These are phyloP conservation scores for Agrypnus murinus DNA, from an alignment of 2,888 invertebrate species.

Conservation along the genomic window DNA sequence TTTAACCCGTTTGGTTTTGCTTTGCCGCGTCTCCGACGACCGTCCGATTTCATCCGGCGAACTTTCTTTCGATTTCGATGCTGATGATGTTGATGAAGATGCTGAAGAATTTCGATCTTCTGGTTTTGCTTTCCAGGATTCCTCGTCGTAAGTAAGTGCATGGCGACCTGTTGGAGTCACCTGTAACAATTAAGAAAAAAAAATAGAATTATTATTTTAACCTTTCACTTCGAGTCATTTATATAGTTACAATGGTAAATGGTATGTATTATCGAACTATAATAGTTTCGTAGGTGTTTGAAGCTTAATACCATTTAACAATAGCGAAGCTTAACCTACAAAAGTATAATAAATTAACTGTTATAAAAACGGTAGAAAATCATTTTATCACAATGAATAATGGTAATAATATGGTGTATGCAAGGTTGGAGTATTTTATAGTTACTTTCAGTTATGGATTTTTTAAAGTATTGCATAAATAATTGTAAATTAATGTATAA, in stretches of 20 bases:
- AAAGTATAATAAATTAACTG: slow-evolving; percentile 50
- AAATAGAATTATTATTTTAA: slow-evolving; percentile 6
- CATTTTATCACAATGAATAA: slow-evolving; percentile 52
- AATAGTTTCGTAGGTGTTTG: slow-evolving; percentile 36
- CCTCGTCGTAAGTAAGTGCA: slow-evolving; percentile 68
- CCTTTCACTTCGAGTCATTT: slow-evolving; percentile 33
- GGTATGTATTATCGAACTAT: slow-evolving; percentile 6
- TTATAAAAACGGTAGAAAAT: slow-evolving; percentile 49
- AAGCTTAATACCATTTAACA: slow-evolving; percentile 23
- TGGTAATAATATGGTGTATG: slow-evolving; percentile 40
- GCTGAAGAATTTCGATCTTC: slow-evolving; percentile 55
- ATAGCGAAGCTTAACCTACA: slow-evolving; percentile 41
- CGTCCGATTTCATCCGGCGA: slow-evolving; percentile 64
- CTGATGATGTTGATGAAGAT: no score
- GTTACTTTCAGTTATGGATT: slow-evolving; percentile 40
- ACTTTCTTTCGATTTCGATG: slow-evolving; percentile 48
- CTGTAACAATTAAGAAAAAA: slow-evolving; percentile 62
- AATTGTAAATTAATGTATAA: neutral
- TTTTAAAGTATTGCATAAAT: slow-evolving; percentile 21
- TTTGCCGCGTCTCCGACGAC: slow-evolving; percentile 71
- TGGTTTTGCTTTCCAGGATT: slow-evolving; percentile 68
- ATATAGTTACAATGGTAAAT: slow-evolving; percentile 11
- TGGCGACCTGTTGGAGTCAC: slow-evolving; percentile 69
- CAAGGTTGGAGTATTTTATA: slow-evolving; percentile 41
- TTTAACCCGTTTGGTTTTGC: slow-evolving; percentile 74